Evolutionary conservation across 2,797 vertebrate genomes (phyloP).

Genomic region (Nannoperca obscura): DNA sequence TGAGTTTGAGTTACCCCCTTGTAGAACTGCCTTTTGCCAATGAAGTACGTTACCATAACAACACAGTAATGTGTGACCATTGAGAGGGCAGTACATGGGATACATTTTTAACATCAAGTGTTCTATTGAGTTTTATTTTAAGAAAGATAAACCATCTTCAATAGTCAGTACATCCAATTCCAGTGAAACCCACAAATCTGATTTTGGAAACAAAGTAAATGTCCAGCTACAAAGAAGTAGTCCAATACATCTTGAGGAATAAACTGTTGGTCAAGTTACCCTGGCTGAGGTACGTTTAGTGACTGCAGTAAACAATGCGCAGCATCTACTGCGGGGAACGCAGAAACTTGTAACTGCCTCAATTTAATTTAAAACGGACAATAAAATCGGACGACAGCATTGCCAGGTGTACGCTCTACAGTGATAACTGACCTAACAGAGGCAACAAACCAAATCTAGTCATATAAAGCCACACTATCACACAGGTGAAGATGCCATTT

Average conservation of each 20-base stretch:
- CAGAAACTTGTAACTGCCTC: not conserved
- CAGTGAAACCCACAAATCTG: not conserved
- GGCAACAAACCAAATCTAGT: constrained; percentile 14
- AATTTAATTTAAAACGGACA: constrained; percentile 16
- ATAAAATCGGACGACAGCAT: not conserved
- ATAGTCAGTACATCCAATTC: not conserved
- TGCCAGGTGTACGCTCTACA: not conserved
- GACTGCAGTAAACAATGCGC: constrained; percentile 1
- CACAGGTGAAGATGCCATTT: not conserved
- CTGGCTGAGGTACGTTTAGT: not conserved
- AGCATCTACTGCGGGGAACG: not conserved
- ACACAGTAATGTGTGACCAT: not conserved
- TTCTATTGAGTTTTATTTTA: not conserved
- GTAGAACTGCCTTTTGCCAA: not conserved
- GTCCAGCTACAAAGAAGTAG: not conserved
- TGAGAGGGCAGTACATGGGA: not conserved
- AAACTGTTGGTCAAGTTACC: not conserved
- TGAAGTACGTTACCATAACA: not conserved
- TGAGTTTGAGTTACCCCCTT: not conserved
- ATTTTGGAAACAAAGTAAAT: not conserved
- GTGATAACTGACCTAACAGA: not conserved
- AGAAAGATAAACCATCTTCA: not conserved
- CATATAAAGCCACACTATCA: not conserved
- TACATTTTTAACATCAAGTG: not conserved
- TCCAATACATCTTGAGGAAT: not conserved